A percentile compares a stretch with the other conserved stretches of the same genome.
Conservation (phyloP, 2,888 invertebrate genomes). For the Branchipolynoe longqiensis region DNA sequence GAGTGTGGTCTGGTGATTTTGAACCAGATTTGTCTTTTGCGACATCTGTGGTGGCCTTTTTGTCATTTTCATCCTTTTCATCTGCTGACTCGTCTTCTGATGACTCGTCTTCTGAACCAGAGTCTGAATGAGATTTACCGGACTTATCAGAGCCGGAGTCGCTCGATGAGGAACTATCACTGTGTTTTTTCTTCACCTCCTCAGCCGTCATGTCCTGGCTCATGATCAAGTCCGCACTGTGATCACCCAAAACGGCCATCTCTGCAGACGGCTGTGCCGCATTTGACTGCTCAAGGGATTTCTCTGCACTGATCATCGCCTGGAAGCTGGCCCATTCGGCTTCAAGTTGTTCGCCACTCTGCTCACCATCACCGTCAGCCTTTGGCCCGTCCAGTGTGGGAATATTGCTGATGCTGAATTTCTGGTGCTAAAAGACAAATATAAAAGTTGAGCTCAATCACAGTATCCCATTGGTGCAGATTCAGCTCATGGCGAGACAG, state of each 20-base stretch:
- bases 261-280: background rate
- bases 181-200: background rate
- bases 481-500: no score
- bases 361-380: background rate
- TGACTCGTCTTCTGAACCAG: constrained; percentile 18
- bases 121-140: constrained; percentile 12
- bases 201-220: background rate
- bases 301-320: constrained; percentile 70
- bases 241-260: background rate
- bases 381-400: no score
- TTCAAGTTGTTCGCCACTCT: constrained; percentile 63
- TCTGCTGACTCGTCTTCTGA: constrained; percentile 7
- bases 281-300: background rate
- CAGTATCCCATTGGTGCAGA: background rate
- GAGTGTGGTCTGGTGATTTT: constrained; percentile 13
- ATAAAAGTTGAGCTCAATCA: constrained; percentile 28
- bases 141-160: background rate
- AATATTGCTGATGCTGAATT: no score
- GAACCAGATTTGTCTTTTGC: background rate
- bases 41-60: background rate
- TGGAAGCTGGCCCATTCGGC: constrained; percentile 77
- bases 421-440: constrained; percentile 31
- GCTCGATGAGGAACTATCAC: constrained; percentile 7
- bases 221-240: background rate
- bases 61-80: constrained; percentile 18